phyloP scores from a whole-genome alignment of 1,140 invertebrate species.

The Drosophila quadrilineata region DNA sequence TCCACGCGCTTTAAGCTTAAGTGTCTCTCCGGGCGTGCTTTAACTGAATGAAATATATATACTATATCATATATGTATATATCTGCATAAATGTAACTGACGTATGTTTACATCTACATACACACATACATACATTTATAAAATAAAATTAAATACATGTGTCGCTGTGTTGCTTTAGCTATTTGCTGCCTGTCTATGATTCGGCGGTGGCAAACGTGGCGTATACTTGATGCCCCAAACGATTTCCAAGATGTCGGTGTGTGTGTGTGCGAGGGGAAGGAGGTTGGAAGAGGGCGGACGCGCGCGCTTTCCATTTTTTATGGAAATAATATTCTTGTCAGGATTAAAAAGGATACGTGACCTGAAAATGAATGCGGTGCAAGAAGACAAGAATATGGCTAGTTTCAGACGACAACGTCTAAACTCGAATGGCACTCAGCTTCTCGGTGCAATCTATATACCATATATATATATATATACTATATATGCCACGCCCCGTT shows the following conservation, averaged over 20 bases:
- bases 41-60: constrained; percentile 33
- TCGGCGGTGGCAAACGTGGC: constrained; percentile 33
- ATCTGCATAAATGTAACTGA: constrained; percentile 16
- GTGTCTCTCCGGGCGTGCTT: constrained; percentile 31
- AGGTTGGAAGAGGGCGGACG: neutral
- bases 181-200: constrained; percentile 30
- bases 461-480: too few relatives aligned
- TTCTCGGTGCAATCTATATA: constrained; percentile 28
- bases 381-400: constrained; percentile 30
- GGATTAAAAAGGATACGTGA: constrained; percentile 81
- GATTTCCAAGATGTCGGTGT: constrained; percentile 20
- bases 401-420: constrained; percentile 17
- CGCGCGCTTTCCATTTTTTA: constrained; percentile 56
- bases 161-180: constrained; percentile 12
- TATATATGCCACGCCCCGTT: constrained; percentile 34
- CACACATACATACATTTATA: constrained; percentile 17
- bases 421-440: constrained; percentile 19
- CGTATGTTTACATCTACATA: neutral
- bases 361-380: constrained; percentile 70
- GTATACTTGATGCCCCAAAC: constrained; percentile 35
- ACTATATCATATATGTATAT: neutral
- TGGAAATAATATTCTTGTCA: constrained; percentile 81
- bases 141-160: constrained; percentile 45
- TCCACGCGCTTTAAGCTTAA: constrained; percentile 13
- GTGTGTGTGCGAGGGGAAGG: neutral